phyloP scores from a whole-genome alignment of 2,888 invertebrate genomes.

The Apamea sordens region DNA sequence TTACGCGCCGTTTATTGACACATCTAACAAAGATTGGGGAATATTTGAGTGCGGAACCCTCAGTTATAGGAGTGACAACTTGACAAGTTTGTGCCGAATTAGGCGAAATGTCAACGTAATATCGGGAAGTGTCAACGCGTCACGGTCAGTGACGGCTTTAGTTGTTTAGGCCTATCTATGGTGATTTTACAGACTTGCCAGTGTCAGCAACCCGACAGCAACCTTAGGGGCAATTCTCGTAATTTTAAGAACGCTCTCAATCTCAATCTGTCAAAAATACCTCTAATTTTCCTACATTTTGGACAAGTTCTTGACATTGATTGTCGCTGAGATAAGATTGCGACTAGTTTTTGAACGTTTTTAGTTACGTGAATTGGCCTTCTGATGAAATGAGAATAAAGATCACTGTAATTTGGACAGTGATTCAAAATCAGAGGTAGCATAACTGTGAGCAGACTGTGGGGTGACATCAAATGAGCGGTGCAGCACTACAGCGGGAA shows the following conservation, averaged over 20 bases:
- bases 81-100: conserved; percentile 32
- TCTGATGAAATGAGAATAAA: background rate
- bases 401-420: background rate
- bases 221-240: background rate
- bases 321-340: too few relatives aligned
- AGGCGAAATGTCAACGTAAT: conserved; percentile 13
- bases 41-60: conserved; percentile 27
- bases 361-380: too few relatives aligned
- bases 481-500: background rate
- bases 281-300: too few relatives aligned
- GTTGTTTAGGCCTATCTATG: conserved; percentile 2
- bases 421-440: background rate
- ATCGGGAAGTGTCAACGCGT: conserved; percentile 29
- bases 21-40: conserved; percentile 37
- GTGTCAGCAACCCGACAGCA: background rate
- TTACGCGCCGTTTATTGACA: conserved; percentile 40
- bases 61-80: conserved; percentile 29
- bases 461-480: background rate
- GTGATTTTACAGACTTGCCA: background rate
- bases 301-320: too few relatives aligned
- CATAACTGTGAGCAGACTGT: background rate
- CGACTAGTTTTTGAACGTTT: too few relatives aligned
- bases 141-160: conserved; percentile 6
- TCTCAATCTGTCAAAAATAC: too few relatives aligned
- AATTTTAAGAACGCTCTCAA: too few relatives aligned